A percentile compares a stretch with the other conserved stretches of the same genome.
Evolutionary conservation across 2,888 invertebrate species (phyloP).

Genomic region (Diaperis boleti): DNA sequence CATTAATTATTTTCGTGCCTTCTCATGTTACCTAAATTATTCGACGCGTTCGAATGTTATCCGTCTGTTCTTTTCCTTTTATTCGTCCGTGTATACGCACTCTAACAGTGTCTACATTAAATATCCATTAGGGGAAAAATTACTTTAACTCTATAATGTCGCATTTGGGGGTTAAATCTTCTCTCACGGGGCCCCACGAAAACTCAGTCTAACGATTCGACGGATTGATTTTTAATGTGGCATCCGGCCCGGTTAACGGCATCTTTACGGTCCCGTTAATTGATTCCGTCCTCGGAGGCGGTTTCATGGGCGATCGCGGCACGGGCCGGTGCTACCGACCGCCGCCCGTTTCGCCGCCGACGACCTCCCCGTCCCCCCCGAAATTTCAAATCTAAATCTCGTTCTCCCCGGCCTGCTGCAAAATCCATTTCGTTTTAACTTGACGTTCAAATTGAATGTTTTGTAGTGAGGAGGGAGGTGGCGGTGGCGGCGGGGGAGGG

Average conservation of each 20-base stretch:
- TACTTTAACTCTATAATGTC: constrained; percentile 6
- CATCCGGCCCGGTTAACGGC: constrained; percentile 18
- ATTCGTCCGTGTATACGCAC: too few relatives aligned
- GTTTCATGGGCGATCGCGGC: constrained; percentile 21
- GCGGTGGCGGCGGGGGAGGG: constrained; percentile 53
- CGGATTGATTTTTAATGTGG: constrained; percentile 32
- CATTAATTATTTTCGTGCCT: too few relatives aligned
- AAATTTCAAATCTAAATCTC: constrained; percentile 67
- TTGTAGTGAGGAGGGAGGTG: constrained; percentile 49
- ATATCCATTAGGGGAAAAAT: constrained; percentile 19
- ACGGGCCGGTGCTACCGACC: constrained; percentile 5
- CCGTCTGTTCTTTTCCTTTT: too few relatives aligned
- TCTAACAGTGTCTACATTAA: constrained; percentile 15
- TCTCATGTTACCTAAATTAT: too few relatives aligned
- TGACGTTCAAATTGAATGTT: constrained; percentile 66
- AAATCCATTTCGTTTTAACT: constrained; percentile 73
- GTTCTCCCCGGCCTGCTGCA: constrained; percentile 67
- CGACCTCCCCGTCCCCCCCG: constrained; percentile 22
- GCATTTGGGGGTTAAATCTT: constrained; percentile 1
- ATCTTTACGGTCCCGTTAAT: constrained; percentile 28
- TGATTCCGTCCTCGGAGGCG: constrained; percentile 29
- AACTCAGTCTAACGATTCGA: not conserved
- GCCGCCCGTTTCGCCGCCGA: constrained; percentile 21
- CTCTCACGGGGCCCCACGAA: not conserved
- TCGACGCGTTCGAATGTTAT: too few relatives aligned